Evolutionary conservation across 2,113 vertebrate species (phyloP).

Genomic region (Bombycilla garrulus): DNA sequence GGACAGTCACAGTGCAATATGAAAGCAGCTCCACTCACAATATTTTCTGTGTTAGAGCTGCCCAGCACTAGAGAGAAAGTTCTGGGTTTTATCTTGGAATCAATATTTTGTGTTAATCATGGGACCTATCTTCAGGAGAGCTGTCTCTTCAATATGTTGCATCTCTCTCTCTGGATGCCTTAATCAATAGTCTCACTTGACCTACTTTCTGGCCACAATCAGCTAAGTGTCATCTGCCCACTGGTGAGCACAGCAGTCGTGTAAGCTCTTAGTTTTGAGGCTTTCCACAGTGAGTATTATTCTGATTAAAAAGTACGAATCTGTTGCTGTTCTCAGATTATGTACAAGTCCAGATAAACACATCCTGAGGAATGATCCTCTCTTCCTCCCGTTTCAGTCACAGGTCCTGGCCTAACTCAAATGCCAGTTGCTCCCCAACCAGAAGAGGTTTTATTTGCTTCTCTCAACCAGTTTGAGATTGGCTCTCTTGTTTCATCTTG

Average conservation of each 20-base stretch:
- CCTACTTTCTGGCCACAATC: neutral
- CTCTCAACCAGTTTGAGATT: neutral
- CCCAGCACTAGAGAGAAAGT: neutral
- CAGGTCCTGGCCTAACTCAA: neutral
- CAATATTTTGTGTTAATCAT: neutral
- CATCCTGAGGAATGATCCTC: neutral
- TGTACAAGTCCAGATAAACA: neutral
- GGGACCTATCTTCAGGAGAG: neutral
- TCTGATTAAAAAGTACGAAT: neutral
- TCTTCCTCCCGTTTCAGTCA: neutral
- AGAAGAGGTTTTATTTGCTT: neutral
- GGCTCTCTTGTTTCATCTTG: neutral
- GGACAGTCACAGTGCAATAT: neutral
- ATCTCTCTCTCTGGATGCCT: neutral
- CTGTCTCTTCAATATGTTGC: neutral
- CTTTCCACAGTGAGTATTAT: neutral
- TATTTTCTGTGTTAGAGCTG: neutral
- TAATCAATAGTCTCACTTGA: neutral
- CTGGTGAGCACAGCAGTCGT: neutral
- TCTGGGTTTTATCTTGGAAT: neutral
- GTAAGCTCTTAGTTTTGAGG: neutral
- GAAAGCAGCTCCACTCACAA: neutral
- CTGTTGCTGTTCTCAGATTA: neutral
- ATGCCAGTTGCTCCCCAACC: neutral
- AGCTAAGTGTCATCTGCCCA: neutral